A percentile compares a stretch with the other conserved stretches of the same genome.
phyloP scores from a whole-genome alignment of 2,888 invertebrate genomes.

The Craniophora ligustri region DNA sequence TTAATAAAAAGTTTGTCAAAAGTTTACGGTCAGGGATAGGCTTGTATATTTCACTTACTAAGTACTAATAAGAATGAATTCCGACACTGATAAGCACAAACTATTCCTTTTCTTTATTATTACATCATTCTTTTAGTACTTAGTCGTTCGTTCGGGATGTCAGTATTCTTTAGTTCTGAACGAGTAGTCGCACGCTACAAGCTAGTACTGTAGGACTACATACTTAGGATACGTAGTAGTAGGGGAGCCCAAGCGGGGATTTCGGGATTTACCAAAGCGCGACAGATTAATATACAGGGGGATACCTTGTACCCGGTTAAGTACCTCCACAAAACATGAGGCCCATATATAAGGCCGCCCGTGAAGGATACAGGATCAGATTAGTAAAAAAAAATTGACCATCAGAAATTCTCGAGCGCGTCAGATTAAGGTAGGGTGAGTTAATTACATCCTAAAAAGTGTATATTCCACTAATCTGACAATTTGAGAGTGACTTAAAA shows the following conservation, averaged over 20 bases:
- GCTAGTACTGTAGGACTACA: too few species aligned
- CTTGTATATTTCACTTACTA: too few species aligned
- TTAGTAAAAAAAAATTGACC: constrained; percentile 46
- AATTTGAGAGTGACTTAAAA: constrained; percentile 30
- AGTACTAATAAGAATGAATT: too few species aligned
- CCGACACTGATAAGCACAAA: too few species aligned
- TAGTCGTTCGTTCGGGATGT: too few species aligned
- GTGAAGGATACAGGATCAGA: constrained; percentile 33
- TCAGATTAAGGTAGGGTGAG: constrained; percentile 30
- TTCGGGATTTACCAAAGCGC: constrained; percentile 47
- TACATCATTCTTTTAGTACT: too few species aligned
- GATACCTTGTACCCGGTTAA: constrained; percentile 41
- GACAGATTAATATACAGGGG: constrained; percentile 44
- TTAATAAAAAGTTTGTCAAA: too few species aligned
- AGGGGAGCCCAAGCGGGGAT: constrained; percentile 37
- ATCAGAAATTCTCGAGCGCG: constrained; percentile 30
- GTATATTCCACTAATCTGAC: constrained; percentile 31
- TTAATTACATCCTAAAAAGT: constrained; percentile 8
- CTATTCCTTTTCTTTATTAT: too few species aligned
- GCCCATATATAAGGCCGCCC: constrained; percentile 29
- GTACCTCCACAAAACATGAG: constrained; percentile 41
- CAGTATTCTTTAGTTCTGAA: too few species aligned
- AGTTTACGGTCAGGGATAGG: too few species aligned
- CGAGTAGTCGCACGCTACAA: too few species aligned
- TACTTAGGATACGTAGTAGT: constrained; percentile 7